These are phyloP conservation scores for Carterocephalus palaemon DNA, from an alignment of 2,888 invertebrate genomes.

Conservation along the genomic window DNA sequence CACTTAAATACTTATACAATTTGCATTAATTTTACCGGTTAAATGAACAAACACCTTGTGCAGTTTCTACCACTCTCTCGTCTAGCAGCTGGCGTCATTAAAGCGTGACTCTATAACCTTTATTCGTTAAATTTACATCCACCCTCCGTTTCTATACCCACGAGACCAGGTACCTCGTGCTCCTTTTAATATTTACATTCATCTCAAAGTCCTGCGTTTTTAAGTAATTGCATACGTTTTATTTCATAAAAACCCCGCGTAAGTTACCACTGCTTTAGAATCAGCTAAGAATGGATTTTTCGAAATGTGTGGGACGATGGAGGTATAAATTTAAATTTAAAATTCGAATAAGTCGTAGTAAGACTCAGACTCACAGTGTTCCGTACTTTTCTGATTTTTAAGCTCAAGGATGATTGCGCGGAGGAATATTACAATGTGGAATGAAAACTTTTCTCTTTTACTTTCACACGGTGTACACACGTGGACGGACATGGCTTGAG, in stretches of 20 bases:
- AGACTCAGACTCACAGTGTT: background rate
- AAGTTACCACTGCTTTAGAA: constrained; percentile 7
- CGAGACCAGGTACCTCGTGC: constrained; percentile 34
- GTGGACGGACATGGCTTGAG: too few species aligned
- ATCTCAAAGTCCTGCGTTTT: constrained; percentile 57
- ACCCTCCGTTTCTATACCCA: constrained; percentile 40
- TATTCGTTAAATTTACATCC: constrained; percentile 59
- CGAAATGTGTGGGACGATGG: background rate
- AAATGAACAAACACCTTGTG: too few species aligned
- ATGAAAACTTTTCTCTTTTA: too few species aligned
- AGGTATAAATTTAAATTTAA: background rate
- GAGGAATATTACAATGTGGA: too few species aligned
- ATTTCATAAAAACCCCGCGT: constrained; percentile 32
- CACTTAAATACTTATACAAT: too few species aligned
- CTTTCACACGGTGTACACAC: too few species aligned
- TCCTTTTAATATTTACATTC: constrained; percentile 54
- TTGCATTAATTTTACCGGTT: too few species aligned
- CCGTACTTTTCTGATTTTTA: too few species aligned
- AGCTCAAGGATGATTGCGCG: too few species aligned
- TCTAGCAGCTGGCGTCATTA: too few species aligned
- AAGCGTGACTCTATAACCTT: too few species aligned
- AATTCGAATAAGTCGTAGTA: background rate
- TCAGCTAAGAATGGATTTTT: constrained; percentile 1
- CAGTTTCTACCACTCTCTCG: too few species aligned
- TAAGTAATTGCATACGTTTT: constrained; percentile 69